Evolutionary conservation across 2,113 vertebrate species (phyloP), one percentile per base, ranked within the genome.

Genomic region (Amphiprion percula): DNA sequence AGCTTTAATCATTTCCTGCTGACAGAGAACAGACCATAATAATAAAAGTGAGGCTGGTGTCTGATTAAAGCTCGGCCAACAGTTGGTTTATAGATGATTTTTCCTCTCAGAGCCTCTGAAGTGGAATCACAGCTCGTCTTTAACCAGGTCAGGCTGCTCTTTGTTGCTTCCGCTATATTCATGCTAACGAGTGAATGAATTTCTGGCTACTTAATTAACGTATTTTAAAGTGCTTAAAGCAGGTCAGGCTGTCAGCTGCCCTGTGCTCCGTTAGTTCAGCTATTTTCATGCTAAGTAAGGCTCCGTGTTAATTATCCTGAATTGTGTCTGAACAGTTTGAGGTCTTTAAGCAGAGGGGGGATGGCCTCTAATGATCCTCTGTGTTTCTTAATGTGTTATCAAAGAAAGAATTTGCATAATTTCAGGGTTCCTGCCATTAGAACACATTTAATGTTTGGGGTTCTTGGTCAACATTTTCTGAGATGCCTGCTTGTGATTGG

Each of bases 221-320:
- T 56, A 64, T 79, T 2, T 63, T 54, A 4, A 61, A 83, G 44
- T 26, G 60, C 59, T 54, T 60, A 74, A 84, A 86, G 77, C 64
- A 9, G 82, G 79, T 79, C 79, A 66, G 61, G 75, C 81, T 79
- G 83, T 80, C 85, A 87, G 81, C 76, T 83, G 81, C 80, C 80
- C 61, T 24, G 55, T 49, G 77, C 76, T 85, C 60, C 17, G 68
- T 83, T 84, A 74, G 87, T 77, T 81, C 1, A 77, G 63, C 78
- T 55, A 74, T 94, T 94, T 72, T 90, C 75, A 91, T 94, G 92
- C 84, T 92, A 93, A 94, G 91, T 49, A 80, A 59, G 63, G 30
- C 55, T 64, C 44, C 4, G 63, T 60, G 47, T 87, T 93, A 93
- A 90, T 93, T 90, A 92, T 86, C 79, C 76, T 3, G 70, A 77